Evolutionary conservation across 1,140 invertebrate species (phyloP).

Genomic region (Copidosoma floridanum): DNA sequence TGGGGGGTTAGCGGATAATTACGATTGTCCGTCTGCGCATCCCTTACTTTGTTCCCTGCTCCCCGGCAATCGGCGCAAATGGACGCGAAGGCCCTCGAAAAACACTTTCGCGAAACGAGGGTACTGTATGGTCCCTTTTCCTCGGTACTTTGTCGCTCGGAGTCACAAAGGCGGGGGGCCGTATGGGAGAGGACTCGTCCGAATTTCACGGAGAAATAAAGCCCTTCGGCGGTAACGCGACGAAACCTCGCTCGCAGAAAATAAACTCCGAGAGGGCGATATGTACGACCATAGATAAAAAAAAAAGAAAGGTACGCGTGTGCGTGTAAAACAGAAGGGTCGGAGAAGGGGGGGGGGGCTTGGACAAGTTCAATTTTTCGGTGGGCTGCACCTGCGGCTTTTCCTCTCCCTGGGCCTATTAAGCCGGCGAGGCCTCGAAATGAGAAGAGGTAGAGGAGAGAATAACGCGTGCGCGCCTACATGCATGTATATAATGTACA

Average conservation of each 20-base stretch:
- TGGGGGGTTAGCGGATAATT: no score
- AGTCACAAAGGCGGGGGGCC: not conserved
- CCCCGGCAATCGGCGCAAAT: no score
- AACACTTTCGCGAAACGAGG: constrained; percentile 1
- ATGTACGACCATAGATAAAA: no score
- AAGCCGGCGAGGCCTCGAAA: not conserved
- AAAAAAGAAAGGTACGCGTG: no score
- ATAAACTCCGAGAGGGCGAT: no score
- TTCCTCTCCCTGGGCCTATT: constrained; percentile 20
- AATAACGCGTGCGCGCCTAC: no score
- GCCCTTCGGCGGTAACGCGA: not conserved
- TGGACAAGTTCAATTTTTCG: constrained; percentile 43
- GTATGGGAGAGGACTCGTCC: not conserved
- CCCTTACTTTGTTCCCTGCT: no score
- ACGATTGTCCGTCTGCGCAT: no score
- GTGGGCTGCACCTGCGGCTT: constrained; percentile 44
- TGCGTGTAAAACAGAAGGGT: no score
- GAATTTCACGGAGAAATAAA: not conserved
- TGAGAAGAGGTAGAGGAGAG: not conserved
- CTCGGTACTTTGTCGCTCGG: not conserved
- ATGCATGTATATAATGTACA: not conserved
- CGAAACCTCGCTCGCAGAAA: not conserved
- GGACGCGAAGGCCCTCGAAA: constrained; percentile 29
- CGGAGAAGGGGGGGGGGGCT: no score
- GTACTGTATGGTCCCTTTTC: no score